These are phyloP conservation scores for Bubo blakistoni DNA, from an alignment of 2,113 vertebrate genomes.

Conservation along the genomic window DNA sequence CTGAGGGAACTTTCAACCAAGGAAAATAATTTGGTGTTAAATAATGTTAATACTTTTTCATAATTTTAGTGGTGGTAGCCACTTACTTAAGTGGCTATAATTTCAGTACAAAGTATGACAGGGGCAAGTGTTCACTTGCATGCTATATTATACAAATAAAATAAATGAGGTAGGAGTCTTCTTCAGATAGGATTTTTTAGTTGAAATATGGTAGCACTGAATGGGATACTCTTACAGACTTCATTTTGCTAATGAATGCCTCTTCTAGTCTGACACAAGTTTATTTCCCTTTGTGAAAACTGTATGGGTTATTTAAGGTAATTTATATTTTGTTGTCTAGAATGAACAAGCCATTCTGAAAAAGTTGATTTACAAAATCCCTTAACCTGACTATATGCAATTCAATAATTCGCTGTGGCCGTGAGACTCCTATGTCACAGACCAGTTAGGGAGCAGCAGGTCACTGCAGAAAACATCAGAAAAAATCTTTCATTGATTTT, in stretches of 20 bases:
- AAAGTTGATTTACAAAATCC: background rate
- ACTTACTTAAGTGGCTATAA: background rate
- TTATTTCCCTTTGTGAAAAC: background rate
- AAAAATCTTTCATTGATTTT: background rate
- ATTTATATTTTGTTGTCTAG: background rate
- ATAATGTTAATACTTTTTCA: background rate
- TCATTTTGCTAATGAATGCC: background rate
- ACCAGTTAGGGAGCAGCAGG: background rate
- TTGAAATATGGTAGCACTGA: background rate
- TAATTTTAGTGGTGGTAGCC: background rate
- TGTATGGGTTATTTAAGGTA: background rate
- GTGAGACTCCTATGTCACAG: background rate
- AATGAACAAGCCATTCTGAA: background rate
- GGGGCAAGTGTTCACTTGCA: background rate
- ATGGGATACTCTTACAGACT: background rate
- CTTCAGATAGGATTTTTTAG: background rate
- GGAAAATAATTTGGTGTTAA: background rate
- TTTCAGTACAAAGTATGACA: background rate
- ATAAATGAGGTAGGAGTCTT: background rate
- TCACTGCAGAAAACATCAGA: background rate
- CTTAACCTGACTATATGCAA: background rate
- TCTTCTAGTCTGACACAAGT: background rate
- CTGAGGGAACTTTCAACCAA: background rate
- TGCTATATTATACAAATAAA: background rate
- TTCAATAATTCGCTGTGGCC: background rate